These are phyloP conservation scores for Drosophila erecta DNA, from an alignment of 1,140 invertebrate genomes.

Conservation along the genomic window DNA sequence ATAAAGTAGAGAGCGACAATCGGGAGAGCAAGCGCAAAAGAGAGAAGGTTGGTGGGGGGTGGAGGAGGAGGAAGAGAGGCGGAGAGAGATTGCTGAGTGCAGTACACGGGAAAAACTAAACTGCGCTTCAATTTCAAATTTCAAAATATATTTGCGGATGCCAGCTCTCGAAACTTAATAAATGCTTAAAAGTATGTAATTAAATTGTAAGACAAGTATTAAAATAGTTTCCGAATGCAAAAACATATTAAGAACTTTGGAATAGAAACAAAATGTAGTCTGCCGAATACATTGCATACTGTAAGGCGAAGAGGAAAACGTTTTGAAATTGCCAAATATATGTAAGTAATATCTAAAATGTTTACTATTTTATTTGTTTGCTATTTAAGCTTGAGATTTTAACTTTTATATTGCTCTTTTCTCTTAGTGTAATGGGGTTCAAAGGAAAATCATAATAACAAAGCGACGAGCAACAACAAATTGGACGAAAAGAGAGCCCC, in stretches of 20 bases:
- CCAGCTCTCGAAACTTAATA: neutral
- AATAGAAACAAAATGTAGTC: neutral
- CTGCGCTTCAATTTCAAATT: neutral
- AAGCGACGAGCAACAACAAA: conserved; percentile 58
- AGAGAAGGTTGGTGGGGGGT: conserved; percentile 24
- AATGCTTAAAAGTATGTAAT: too few relatives aligned
- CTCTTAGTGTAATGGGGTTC: conserved; percentile 15
- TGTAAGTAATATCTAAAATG: too few relatives aligned
- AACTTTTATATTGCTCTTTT: neutral
- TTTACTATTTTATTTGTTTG: neutral
- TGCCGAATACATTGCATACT: neutral
- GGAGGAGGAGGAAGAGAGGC: conserved; percentile 10
- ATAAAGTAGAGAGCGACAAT: conserved; percentile 35
- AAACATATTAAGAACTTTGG: neutral
- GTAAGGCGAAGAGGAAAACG: neutral
- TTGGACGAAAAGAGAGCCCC: conserved; percentile 40
- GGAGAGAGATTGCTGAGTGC: conserved; percentile 9
- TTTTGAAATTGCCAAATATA: too few relatives aligned
- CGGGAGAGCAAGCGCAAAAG: conserved; percentile 41
- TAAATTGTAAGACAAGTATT: too few relatives aligned
- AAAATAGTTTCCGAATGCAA: neutral
- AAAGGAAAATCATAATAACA: conserved; percentile 77
- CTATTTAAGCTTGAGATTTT: neutral
- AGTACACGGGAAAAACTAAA: conserved; percentile 12
- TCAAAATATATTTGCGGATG: neutral